Evolutionary conservation across 2,113 vertebrate genomes (phyloP).

Genomic region (Syngnathus floridae): DNA sequence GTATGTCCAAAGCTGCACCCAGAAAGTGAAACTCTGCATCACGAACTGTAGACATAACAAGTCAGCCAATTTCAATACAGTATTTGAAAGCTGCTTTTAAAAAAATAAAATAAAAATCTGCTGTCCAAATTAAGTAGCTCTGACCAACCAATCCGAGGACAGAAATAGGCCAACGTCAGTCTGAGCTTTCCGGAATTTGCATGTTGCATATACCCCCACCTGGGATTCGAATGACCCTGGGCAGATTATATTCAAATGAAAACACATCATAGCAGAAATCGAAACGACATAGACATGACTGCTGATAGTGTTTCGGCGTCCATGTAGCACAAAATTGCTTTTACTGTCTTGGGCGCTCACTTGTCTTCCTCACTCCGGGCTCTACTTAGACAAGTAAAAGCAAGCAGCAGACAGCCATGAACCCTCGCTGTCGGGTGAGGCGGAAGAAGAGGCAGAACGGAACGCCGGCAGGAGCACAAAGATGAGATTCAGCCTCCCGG

Average conservation of each 20-base stretch:
- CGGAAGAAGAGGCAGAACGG: neutral
- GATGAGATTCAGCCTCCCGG: too few relatives aligned
- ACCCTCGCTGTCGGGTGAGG: neutral
- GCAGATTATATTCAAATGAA: too few relatives aligned
- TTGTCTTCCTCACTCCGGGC: neutral
- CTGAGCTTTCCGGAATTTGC: too few relatives aligned
- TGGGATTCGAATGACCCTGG: too few relatives aligned
- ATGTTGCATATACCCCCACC: too few relatives aligned
- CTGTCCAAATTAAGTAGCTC: too few relatives aligned
- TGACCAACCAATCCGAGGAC: too few relatives aligned
- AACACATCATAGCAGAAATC: too few relatives aligned
- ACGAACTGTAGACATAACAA: neutral
- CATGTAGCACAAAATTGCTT: neutral
- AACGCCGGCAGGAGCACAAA: too few relatives aligned
- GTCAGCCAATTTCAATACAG: neutral
- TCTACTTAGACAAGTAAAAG: neutral
- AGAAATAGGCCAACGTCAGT: too few relatives aligned
- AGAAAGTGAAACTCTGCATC: neutral
- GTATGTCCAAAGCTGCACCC: neutral
- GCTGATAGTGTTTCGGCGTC: neutral
- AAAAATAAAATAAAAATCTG: too few relatives aligned
- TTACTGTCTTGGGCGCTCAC: neutral
- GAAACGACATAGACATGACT: too few relatives aligned
- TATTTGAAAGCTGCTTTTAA: neutral
- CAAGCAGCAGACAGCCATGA: neutral